These are phyloP conservation scores for Platorchestia sp. DNA, from an alignment of 1,140 invertebrate species.

Conservation along the genomic window DNA sequence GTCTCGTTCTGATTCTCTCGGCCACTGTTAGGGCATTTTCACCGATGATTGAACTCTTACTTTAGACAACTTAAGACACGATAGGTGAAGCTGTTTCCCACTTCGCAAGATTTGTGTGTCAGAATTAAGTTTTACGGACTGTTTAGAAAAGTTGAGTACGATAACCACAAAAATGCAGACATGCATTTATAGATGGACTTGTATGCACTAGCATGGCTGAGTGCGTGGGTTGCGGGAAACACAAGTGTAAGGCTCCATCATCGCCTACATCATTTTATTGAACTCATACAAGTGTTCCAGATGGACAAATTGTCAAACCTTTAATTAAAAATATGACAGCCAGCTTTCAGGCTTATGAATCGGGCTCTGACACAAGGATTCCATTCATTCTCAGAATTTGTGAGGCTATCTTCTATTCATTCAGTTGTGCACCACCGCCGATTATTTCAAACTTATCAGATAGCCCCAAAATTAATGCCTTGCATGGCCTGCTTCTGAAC, in stretches of 20 bases:
- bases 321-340: neutral
- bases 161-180: too few relatives aligned
- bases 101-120: too few relatives aligned
- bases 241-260: neutral
- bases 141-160: neutral
- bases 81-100: too few relatives aligned
- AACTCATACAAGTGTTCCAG: neutral
- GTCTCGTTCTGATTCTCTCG: too few relatives aligned
- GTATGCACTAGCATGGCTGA: neutral
- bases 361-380: neutral
- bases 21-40: too few relatives aligned
- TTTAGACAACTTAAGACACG: too few relatives aligned
- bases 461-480: neutral
- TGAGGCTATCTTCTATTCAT: neutral
- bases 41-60: too few relatives aligned
- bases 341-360: neutral
- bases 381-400: neutral
- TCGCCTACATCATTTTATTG: neutral
- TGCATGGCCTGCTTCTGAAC: neutral
- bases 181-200: neutral
- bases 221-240: neutral
- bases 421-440: neutral
- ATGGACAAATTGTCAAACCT: conserved; percentile 8
- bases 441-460: neutral
- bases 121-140: neutral